Conservation (phyloP, 1,140 invertebrate genomes). For the Cotesia chilonis region DNA sequence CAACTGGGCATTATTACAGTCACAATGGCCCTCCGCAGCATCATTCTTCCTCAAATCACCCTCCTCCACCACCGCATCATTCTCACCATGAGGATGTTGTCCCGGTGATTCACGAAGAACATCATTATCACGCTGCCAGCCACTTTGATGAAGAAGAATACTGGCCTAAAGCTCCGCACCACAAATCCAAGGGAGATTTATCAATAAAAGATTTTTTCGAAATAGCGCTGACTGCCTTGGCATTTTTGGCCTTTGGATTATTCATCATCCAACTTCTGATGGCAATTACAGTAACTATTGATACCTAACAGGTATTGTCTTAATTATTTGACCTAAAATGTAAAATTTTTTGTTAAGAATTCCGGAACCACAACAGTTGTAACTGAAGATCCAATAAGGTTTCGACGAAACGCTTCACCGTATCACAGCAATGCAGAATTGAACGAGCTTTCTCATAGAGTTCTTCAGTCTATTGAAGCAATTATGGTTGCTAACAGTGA, state of each 20-base stretch:
- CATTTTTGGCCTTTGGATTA: slow-evolving; percentile 80
- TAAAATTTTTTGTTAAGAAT: slow-evolving; percentile 13
- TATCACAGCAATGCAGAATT: slow-evolving; percentile 55
- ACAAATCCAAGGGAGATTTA: slow-evolving; percentile 68
- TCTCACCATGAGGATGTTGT: slow-evolving; percentile 40
- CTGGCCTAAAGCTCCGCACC: slow-evolving; percentile 39
- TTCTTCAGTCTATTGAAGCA: slow-evolving; percentile 68
- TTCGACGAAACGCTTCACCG: slow-evolving; percentile 44
- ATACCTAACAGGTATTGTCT: too few relatives aligned
- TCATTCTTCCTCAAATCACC: slow-evolving; percentile 28
- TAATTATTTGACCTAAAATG: too few relatives aligned
- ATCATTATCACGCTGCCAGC: slow-evolving; percentile 54
- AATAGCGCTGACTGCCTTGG: slow-evolving; percentile 78
- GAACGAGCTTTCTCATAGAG: slow-evolving; percentile 68
- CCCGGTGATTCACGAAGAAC: slow-evolving; percentile 58
- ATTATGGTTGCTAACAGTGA: slow-evolving; percentile 61
- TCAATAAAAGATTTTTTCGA: slow-evolving; percentile 78
- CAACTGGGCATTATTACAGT: slow-evolving; percentile 48
- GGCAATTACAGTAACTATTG: slow-evolving; percentile 55
- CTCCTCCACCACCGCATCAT: slow-evolving; percentile 41
- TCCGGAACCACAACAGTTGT: slow-evolving; percentile 39
- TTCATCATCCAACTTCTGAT: slow-evolving; percentile 80
- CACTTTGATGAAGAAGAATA: slow-evolving; percentile 50
- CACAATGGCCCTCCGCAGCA: slow-evolving; percentile 47
- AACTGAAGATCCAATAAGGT: slow-evolving; percentile 41